These are phyloP conservation scores for Nematolebias whitei DNA, from an alignment of 2,113 vertebrate species.

Conservation along the genomic window DNA sequence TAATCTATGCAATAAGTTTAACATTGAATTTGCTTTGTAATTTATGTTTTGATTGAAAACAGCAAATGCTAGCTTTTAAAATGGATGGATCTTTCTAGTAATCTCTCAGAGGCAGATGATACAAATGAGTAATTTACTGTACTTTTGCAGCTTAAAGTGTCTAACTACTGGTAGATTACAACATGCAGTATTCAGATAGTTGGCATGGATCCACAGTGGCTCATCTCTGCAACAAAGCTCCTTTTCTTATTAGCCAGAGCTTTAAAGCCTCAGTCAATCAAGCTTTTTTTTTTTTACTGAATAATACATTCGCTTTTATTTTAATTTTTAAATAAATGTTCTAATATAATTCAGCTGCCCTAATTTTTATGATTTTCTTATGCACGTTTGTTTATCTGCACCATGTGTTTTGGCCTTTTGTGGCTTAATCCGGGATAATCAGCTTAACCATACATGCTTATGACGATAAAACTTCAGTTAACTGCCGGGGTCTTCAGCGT, in stretches of 20 bases:
- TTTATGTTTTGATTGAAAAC: no score
- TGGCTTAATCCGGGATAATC: conserved; percentile 49
- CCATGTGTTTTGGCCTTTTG: background rate
- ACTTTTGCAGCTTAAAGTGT: conserved; percentile 2
- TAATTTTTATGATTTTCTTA: background rate
- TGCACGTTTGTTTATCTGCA: background rate
- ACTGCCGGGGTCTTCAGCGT: conserved; percentile 41
- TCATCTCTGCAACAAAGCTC: conserved; percentile 30
- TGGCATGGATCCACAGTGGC: conserved; percentile 5
- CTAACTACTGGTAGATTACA: background rate
- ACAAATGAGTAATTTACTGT: background rate
- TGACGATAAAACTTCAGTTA: conserved; percentile 60
- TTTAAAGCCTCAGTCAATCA: no score
- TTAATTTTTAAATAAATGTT: conserved; percentile 6
- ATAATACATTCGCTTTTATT: background rate
- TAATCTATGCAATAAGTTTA: no score
- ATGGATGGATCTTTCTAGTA: conserved; percentile 1
- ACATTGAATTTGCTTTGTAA: no score
- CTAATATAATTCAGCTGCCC: conserved; percentile 20
- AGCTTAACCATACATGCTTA: conserved; percentile 48
- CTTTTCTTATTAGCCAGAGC: conserved; percentile 14
- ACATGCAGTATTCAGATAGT: conserved; percentile 14
- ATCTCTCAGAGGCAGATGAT: conserved; percentile 25
- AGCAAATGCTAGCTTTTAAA: no score
- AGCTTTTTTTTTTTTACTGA: no score